Base-by-base conservation (phyloP, 2,113 vertebrate species). In the Megaleporinus macrocephalus region DNA sequence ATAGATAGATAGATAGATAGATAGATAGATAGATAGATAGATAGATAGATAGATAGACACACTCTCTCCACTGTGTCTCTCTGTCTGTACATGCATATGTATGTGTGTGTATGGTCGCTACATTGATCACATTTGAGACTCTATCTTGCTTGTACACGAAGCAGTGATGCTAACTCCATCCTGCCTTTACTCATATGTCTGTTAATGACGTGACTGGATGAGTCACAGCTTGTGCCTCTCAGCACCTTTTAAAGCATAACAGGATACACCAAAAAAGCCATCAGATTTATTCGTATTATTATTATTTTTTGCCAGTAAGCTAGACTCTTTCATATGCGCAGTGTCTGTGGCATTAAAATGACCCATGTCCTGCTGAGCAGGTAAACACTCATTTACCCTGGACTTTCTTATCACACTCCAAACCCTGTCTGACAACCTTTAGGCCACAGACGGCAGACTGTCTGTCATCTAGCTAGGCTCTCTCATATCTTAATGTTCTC, bases 331-430 rank as follows among this genome's bases (percentile, higher is more conserved):
- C 15, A 86, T 75, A 59, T 74, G 26, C 29, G 57, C 62, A 30
- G 53, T 72, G 30, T 20, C 61, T n/a, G 41, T 84, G 76, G 51
- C 83, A 87, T 84, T 85, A 85, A 87, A 69, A 73, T 55, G 66
- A 77, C 73, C 30, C 15, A 14, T 75, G 36, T 81, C 83, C 83
- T 73, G 78, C 83, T 80, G 73, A 49, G 80, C 51, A 79, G 49
- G 41, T 57, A 75, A 86, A 76, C 33, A 33, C 11, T 84, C 26
- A 84, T 86, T 86, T 75, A 86, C 47, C 55, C n/a, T 26, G 36
- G 5, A 70, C 65, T 15, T 24, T 79, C 85, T 84, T 84, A 86
- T 86, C 82, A 79, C 62, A 29, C 66, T 57, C 26, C 57, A 78
- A 68, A 77, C 81, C 79, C 36, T 66, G 57, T 44, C 55, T 62